These are phyloP conservation scores for Metalampra italica DNA, from an alignment of 2,888 invertebrate genomes.

Conservation along the genomic window DNA sequence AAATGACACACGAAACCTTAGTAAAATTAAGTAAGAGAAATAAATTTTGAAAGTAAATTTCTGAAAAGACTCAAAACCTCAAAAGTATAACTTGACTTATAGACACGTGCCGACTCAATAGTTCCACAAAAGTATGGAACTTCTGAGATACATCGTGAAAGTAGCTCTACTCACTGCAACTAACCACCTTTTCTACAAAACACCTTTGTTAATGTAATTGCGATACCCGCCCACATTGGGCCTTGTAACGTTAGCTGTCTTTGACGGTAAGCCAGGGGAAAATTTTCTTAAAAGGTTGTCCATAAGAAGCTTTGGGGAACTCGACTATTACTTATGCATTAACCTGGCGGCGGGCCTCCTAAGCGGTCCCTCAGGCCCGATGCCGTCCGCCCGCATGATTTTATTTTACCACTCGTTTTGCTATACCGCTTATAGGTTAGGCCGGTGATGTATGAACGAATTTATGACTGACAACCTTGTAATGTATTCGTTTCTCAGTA, in stretches of 20 bases:
- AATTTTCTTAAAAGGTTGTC: slow-evolving; percentile 54
- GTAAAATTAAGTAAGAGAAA: too few species aligned
- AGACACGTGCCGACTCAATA: too few species aligned
- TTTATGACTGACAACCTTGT: too few species aligned
- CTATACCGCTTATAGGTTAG: neutral
- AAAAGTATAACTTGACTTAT: too few species aligned
- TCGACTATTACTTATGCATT: slow-evolving; percentile 79
- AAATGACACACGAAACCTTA: too few species aligned
- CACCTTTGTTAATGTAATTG: slow-evolving; percentile 19
- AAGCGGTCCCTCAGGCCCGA: slow-evolving; percentile 64
- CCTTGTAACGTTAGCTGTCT: slow-evolving; percentile 9
- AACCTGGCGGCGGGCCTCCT: slow-evolving; percentile 50
- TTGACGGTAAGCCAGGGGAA: slow-evolving; percentile 25
- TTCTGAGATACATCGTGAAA: too few species aligned
- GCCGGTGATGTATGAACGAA: neutral
- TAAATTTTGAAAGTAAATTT: too few species aligned
- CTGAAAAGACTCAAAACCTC: too few species aligned
- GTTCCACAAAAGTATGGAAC: too few species aligned
- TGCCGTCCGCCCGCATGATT: slow-evolving; percentile 33
- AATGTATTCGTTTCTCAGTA: too few species aligned
- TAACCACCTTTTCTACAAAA: too few species aligned
- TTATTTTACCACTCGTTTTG: slow-evolving; percentile 13
- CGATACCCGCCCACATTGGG: slow-evolving; percentile 7
- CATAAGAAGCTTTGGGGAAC: slow-evolving; percentile 32
- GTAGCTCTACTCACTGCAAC: neutral